Evolutionary conservation across 2,888 invertebrate species (phyloP), one percentile per base, ranked within the genome.

Genomic region (Eristalis tenax): DNA sequence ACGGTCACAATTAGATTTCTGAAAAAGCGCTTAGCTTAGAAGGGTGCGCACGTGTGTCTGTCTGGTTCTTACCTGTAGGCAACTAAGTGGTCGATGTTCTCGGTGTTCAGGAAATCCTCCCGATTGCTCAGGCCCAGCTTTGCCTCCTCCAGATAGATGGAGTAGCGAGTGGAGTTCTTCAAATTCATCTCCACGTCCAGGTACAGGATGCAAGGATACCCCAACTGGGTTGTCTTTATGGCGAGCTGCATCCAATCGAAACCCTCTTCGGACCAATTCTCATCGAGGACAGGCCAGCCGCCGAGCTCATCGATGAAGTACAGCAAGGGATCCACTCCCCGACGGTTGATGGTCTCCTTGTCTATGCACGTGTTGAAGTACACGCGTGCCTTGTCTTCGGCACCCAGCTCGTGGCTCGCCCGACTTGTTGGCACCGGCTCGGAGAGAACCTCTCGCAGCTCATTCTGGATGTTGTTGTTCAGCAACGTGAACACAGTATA

Each of bases 251-350:
- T 6, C 83, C 83, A 89, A 35, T 89, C 76, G 32, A 86, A 87
- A 26, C 68, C 68, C 57, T 70, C 66, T 10, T 87, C 75, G 43
- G 75, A 70, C 89, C 88, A 89, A 26, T 81, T 87, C 26, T 87
- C 78, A 73, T 87, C 84, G 4, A 88, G 71, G n/a, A 83, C 84
- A 0, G 89, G 89, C 84, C 87, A 87, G 1, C 89, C 89, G 10
- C 89, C 89, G 0, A 89, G 56, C 13, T 74, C 63, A 43, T 89
- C 84, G 32, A 89, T 79, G 10, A 88, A 84, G 18, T 83, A 76
- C 32, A 89, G 38, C 63, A 89, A 59, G 15, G 89, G 88, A 59
- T 82, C 77, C 11, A 65, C 61, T 0, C 82, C 82, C 22, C 87
- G 81, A 5, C 78, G 35, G 66, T 89, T 83, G 13, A 87, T 89